Evolutionary conservation across 1,140 invertebrate genomes (phyloP).

Genomic region (Tetraneura akinire): DNA sequence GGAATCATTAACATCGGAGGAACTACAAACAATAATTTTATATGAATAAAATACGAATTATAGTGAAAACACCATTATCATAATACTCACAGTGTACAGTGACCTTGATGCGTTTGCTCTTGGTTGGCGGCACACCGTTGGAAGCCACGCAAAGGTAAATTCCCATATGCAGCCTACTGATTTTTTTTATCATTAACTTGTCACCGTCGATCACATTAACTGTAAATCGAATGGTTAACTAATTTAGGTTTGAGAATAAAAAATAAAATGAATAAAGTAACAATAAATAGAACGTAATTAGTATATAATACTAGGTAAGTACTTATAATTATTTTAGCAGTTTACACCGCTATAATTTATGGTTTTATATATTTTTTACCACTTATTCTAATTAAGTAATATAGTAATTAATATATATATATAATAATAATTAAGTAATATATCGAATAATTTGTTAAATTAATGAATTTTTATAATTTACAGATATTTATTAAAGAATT

Average conservation of each 20-base stretch:
- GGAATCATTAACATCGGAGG: conserved; percentile 86
- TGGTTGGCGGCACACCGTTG: conserved; percentile 83
- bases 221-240: conserved; percentile 59
- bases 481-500: no score
- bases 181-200: conserved; percentile 79
- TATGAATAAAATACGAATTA: background rate
- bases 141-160: conserved; percentile 85
- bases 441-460: no score
- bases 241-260: no score
- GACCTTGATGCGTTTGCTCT: conserved; percentile 78
- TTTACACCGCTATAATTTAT: no score
- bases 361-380: no score
- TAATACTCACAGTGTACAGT: conserved; percentile 86
- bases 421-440: no score
- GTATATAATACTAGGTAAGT: no score
- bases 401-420: no score
- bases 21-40: conserved; percentile 63
- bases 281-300: no score
- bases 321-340: no score
- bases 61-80: background rate
- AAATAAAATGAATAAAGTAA: background rate
- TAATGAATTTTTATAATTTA: no score
- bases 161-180: conserved; percentile 88
- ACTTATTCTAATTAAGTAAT: no score
- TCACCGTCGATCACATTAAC: conserved; percentile 85